Evolutionary conservation across 2,797 vertebrate genomes (phyloP), one percentile per base, ranked within the genome.

Genomic region (Sebastes cheni): DNA sequence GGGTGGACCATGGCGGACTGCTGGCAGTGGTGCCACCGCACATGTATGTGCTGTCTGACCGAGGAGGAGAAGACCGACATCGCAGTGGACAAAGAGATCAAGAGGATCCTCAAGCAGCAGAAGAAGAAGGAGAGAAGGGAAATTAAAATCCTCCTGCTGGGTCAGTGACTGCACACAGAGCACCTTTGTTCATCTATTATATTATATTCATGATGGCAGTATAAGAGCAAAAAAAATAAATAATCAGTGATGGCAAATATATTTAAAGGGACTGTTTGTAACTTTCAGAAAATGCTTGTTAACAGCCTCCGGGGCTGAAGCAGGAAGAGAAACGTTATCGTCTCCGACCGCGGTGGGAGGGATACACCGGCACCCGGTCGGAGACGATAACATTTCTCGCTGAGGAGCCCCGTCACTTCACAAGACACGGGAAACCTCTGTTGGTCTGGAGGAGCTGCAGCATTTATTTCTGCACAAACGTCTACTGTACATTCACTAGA

Each of bases 101-200:
- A 87, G 88, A 92, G 78, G 76, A 93, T 95, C 67, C 93, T 97
- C n/a, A 90, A 88, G 27, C 80, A 95, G 23, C 94, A 96, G 88
- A 96, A 95, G 82, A 95, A 93, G 84, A 92, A 68, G 71, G 93
- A 96, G 72, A 92, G 87, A 20, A 87, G 46, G 68, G 95, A 96
- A 66, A 93, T 96, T 11, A 97, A 97, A 87, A 86, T 96, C 65
- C 95, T 97, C 12, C 91, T 97, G n/a, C 83, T 97, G 46, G 96
- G 96, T 96, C 78, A 94, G 95, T 92, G 66, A 14, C 18, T 18
- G 23, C 59, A 72, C 58, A 66, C 59, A 58, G 12, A 20, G 29
- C 52, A 64, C 14, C 52, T 12, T 50, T 50, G 29, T 23, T 12
- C 25, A 25, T 29, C 39, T 42, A 8, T 64, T 20, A 39, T 20